These are phyloP conservation scores for Halcyon chelicuti DNA, from an alignment of 2,797 vertebrate genomes.

Conservation along the genomic window DNA sequence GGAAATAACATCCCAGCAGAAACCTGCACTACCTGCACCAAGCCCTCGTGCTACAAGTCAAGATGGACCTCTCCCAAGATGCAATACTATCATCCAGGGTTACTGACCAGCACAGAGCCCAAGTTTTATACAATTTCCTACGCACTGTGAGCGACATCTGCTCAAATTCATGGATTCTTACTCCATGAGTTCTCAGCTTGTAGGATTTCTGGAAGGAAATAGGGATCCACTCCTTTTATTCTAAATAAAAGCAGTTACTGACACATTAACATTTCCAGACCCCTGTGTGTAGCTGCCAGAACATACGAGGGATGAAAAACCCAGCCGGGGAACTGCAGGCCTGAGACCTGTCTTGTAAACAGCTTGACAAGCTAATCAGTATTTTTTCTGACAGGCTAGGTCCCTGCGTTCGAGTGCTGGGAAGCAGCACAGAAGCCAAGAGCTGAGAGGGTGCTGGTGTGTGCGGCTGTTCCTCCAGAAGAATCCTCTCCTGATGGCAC, in stretches of 20 bases:
- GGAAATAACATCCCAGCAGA: neutral
- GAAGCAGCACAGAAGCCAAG: neutral
- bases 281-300: neutral
- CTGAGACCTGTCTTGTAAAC: neutral
- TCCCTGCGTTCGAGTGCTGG: neutral
- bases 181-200: neutral
- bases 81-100: rapidly evolving
- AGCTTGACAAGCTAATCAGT: neutral
- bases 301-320: neutral
- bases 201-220: neutral
- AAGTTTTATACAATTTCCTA: neutral
- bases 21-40: neutral
- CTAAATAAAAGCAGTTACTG: neutral
- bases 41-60: neutral
- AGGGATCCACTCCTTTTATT: neutral
- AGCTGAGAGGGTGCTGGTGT: neutral
- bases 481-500: neutral
- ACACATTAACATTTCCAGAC: neutral
- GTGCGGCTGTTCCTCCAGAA: neutral
- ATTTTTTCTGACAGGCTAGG: neutral
- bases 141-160: rapidly evolving
- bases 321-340: neutral
- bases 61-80: neutral
- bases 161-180: neutral
- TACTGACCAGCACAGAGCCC: neutral